A percentile compares a stretch with the other conserved stretches of the same genome.
Evolutionary conservation across 2,113 vertebrate genomes (phyloP).

Genomic region (Callaeas wilsoni): DNA sequence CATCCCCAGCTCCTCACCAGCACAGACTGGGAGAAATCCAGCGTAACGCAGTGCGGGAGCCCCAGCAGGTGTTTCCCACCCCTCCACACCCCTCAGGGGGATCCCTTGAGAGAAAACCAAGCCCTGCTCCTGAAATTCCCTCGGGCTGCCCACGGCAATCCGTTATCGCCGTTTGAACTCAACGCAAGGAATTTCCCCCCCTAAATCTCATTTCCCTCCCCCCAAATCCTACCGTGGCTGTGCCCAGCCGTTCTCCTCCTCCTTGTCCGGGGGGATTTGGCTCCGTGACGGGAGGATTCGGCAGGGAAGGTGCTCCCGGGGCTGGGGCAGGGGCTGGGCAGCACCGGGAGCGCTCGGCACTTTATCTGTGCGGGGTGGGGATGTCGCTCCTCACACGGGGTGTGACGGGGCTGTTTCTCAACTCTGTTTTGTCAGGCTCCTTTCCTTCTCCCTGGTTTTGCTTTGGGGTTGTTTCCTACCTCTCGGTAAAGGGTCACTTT

Average conservation of each 20-base stretch:
- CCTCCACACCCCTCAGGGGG: neutral
- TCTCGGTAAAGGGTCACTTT: neutral
- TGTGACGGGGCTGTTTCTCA: conserved; percentile 28
- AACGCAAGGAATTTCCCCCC: rapidly evolving
- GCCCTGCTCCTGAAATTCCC: neutral
- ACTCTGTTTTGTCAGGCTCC: neutral
- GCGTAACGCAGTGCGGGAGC: neutral
- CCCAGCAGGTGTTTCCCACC: too few relatives aligned
- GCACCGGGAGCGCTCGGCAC: neutral
- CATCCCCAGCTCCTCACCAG: neutral
- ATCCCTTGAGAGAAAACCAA: neutral
- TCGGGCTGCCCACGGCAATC: neutral
- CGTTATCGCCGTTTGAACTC: rapidly evolving
- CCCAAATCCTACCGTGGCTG: neutral
- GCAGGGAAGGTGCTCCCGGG: neutral
- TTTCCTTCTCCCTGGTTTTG: neutral
- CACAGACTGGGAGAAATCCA: neutral
- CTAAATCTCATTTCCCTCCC: rapidly evolving
- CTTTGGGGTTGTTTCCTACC: neutral
- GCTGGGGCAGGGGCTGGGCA: neutral
- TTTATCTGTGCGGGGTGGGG: conserved; percentile 44
- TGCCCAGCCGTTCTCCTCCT: neutral
- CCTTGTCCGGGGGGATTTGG: rapidly evolving
- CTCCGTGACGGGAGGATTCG: rapidly evolving
- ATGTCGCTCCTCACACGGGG: neutral